These are phyloP conservation scores for Neofelis nebulosa DNA, from an alignment of 2,113 vertebrate genomes.

Conservation along the genomic window DNA sequence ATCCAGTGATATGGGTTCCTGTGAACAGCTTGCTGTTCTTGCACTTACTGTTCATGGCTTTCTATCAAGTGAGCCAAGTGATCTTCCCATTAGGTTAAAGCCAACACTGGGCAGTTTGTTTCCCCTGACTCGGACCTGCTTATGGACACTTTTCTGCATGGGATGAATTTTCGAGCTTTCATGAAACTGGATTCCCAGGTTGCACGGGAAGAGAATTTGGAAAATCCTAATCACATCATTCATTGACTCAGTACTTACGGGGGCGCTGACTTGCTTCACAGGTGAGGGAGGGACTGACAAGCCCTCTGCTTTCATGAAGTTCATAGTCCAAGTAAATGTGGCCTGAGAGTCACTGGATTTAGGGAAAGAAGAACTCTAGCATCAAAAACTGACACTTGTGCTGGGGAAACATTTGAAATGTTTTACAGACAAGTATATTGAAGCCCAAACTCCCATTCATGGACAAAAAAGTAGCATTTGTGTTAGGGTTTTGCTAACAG, in stretches of 20 bases:
- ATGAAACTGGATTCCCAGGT: neutral
- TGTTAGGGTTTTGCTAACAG: neutral
- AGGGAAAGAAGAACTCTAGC: neutral
- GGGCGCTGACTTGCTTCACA: neutral
- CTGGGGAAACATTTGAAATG: neutral
- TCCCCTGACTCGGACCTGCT: neutral
- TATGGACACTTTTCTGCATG: neutral
- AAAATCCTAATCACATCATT: neutral
- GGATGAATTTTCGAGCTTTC: neutral
- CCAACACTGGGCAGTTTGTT: neutral
- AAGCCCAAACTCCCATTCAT: neutral
- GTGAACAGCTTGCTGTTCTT: neutral
- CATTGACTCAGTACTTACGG: neutral
- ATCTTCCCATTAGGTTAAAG: neutral
- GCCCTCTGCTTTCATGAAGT: neutral
- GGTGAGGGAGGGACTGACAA: neutral
- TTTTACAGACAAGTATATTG: neutral
- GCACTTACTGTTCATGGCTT: neutral
- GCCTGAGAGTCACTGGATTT: neutral
- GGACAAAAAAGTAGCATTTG: neutral
- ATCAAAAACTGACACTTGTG: neutral
- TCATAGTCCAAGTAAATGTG: neutral
- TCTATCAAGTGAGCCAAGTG: neutral
- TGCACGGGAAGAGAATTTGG: neutral
- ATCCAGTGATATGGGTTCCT: neutral